Percentiles rank a stretch among this genome's conserved stretches.
These are phyloP conservation scores for Salvelinus namaycush DNA, from an alignment of 2,113 vertebrate genomes.

Conservation along the genomic window DNA sequence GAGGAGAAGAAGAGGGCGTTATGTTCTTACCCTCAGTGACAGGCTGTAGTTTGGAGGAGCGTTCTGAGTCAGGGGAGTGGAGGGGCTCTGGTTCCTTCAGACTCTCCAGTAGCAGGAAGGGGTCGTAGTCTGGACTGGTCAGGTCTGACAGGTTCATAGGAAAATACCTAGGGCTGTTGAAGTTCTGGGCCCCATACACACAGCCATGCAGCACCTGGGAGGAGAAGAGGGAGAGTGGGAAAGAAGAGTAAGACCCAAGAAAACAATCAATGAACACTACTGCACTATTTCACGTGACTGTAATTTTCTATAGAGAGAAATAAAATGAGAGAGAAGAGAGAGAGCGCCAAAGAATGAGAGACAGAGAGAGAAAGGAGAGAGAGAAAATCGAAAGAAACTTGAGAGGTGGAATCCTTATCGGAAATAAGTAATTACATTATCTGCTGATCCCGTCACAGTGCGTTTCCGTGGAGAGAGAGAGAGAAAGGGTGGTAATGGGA, in stretches of 20 bases:
- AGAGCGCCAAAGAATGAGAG: constrained; percentile 10
- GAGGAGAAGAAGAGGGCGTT: neutral
- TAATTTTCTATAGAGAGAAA: constrained; percentile 14
- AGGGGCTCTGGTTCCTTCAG: constrained; percentile 95
- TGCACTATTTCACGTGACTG: too few species aligned
- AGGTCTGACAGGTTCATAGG: constrained; percentile 94
- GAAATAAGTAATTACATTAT: constrained; percentile 7
- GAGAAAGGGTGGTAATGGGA: neutral
- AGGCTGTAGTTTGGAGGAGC: constrained; percentile 94
- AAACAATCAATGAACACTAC: too few species aligned
- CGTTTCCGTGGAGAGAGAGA: neutral
- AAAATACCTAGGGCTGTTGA: constrained; percentile 91
- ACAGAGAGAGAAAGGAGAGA: too few species aligned
- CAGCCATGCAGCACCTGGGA: constrained; percentile 94
- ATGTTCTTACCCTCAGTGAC: constrained; percentile 88
- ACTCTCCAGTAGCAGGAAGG: constrained; percentile 91
- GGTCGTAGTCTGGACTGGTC: constrained; percentile 90
- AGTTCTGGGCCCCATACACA: constrained; percentile 96
- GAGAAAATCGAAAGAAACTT: too few species aligned
- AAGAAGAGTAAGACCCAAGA: neutral
- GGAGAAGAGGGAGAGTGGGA: neutral
- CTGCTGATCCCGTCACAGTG: neutral
- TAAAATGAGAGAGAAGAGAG: neutral
- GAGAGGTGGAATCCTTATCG: too few species aligned
- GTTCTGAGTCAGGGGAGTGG: constrained; percentile 96